phyloP scores from a whole-genome alignment of 2,888 invertebrate genomes.

The Operophtera brumata region DNA sequence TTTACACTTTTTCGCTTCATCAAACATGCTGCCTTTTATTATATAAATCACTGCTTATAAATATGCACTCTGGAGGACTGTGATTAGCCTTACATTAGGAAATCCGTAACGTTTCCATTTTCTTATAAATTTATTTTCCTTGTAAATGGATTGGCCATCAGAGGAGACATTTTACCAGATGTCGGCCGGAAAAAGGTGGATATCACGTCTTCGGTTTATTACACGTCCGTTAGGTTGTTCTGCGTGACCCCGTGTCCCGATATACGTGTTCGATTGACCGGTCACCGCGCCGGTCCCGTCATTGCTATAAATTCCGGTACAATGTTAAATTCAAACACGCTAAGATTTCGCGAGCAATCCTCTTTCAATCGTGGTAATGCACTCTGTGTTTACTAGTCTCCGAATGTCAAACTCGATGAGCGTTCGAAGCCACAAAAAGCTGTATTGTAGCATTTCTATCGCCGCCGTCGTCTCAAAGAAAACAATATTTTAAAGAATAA shows the following conservation, averaged over 20 bases:
- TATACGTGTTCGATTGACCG: conserved; percentile 65
- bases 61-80: conserved; percentile 2
- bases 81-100: conserved; percentile 15
- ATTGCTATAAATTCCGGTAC: conserved; percentile 15
- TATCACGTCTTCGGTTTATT: conserved; percentile 76
- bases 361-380: conserved; percentile 25
- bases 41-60: conserved; percentile 1
- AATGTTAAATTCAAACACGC: conserved; percentile 27
- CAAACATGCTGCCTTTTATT: not conserved
- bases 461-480: not conserved
- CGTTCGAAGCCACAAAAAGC: conserved; percentile 16
- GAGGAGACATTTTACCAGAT: conserved; percentile 48
- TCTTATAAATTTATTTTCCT: conserved; percentile 39
- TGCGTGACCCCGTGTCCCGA: conserved; percentile 58
- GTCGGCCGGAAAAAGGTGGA: conserved; percentile 52
- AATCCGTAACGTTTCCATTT: conserved; percentile 25
- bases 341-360: conserved; percentile 14
- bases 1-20: conserved; percentile 29
- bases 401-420: conserved; percentile 13
- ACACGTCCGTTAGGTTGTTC: conserved; percentile 63
- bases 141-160: conserved; percentile 40
- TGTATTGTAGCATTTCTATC: conserved; percentile 8
- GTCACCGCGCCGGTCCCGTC: conserved; percentile 15
- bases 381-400: conserved; percentile 7
- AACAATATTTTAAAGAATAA: conserved; percentile 25